phyloP scores from a whole-genome alignment of 1,140 invertebrate species.

The Zeugodacus cucurbitae region DNA sequence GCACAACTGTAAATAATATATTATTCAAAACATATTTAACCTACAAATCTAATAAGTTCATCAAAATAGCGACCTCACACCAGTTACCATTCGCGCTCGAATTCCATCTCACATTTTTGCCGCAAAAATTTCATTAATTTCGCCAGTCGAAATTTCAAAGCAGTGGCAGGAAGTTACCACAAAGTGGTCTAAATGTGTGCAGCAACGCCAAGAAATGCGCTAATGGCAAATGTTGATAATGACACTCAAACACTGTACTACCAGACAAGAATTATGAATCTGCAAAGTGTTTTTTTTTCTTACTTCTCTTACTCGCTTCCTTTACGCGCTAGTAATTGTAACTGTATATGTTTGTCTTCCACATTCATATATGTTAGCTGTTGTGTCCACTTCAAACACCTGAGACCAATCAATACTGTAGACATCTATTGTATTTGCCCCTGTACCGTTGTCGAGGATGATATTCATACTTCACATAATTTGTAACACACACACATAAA shows the following conservation, averaged over 20 bases:
- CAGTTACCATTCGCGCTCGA: not conserved
- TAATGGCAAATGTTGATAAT: not conserved
- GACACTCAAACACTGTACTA: not conserved
- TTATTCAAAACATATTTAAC: too few species aligned
- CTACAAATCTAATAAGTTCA: too few species aligned
- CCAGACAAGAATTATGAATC: slow-evolving; percentile 11
- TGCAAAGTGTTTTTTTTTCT: not conserved
- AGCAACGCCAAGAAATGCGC: not conserved
- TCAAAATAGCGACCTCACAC: not conserved
- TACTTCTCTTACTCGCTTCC: not conserved
- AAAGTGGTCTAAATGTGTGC: not conserved
- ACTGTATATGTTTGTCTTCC: not conserved
- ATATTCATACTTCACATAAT: slow-evolving; percentile 21
- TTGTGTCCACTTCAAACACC: not conserved
- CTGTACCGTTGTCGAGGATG: not conserved
- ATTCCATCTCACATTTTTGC: not conserved
- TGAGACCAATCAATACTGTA: slow-evolving; percentile 17
- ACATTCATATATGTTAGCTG: not conserved
- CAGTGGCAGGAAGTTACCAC: not conserved
- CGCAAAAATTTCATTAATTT: not conserved
- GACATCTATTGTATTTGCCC: not conserved
- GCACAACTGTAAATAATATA: too few species aligned
- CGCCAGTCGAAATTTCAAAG: not conserved
- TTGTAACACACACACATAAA: not conserved
- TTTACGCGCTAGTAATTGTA: not conserved